Evolutionary conservation across 1,140 invertebrate genomes (phyloP).

Genomic region (Cepaea nemoralis): DNA sequence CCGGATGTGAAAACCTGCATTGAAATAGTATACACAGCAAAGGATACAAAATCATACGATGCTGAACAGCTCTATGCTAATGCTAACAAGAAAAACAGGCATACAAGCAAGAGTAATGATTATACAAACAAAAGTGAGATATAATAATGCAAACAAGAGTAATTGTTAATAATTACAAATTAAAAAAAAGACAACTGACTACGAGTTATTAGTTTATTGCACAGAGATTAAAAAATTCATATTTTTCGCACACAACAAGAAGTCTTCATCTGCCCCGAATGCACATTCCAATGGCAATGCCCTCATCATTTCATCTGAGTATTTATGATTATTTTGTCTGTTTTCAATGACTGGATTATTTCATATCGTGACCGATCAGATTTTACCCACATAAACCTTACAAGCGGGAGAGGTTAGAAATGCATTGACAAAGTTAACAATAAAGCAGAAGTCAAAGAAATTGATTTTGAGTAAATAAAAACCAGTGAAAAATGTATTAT

Average conservation of each 20-base stretch:
- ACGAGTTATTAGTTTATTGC: conserved; percentile 38
- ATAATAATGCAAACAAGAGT: too few species aligned
- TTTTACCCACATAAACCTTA: background rate
- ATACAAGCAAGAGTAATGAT: too few species aligned
- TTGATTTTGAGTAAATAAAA: background rate
- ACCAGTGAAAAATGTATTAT: background rate
- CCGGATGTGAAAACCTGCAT: too few species aligned
- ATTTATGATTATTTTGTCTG: background rate
- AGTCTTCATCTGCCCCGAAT: background rate
- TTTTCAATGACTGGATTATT: too few species aligned
- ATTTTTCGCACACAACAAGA: conserved; percentile 13
- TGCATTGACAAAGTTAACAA: background rate
- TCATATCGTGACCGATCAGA: too few species aligned
- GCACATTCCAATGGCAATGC: background rate
- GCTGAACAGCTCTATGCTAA: background rate
- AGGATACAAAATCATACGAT: too few species aligned
- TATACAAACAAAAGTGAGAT: too few species aligned
- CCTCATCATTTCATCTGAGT: background rate
- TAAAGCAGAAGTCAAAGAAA: background rate
- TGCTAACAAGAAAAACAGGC: background rate
- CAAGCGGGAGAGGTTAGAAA: background rate
- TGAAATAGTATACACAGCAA: too few species aligned
- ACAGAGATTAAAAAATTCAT: conserved; percentile 32
- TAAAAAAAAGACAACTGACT: conserved; percentile 12
- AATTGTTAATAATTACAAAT: background rate